These are phyloP conservation scores for Lagorchestes hirsutus DNA, from an alignment of 2,797 vertebrate genomes.

Conservation along the genomic window DNA sequence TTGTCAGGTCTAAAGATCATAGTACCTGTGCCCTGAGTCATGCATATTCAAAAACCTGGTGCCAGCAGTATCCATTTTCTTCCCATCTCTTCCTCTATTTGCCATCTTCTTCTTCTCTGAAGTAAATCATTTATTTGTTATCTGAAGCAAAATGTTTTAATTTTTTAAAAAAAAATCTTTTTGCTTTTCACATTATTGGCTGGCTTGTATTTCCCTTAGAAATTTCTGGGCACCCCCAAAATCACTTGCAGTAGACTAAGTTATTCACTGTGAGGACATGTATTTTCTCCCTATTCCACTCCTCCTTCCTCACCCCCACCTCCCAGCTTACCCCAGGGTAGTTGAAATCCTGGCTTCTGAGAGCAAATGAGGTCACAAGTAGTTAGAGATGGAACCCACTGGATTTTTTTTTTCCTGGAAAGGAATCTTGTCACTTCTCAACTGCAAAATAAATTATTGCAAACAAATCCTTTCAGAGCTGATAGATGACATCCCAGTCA, in stretches of 20 bases:
- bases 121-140: not conserved
- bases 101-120: not conserved
- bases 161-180: not conserved
- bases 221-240: not conserved
- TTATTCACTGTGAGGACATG: not conserved
- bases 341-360: not conserved
- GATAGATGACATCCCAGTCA: conserved; percentile 34
- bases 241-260: not conserved
- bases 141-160: not conserved
- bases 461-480: conserved; percentile 47
- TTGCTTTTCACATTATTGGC: not conserved
- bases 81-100: not conserved
- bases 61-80: not conserved
- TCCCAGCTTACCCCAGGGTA: not conserved
- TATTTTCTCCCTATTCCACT: not conserved
- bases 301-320: not conserved
- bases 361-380: not conserved
- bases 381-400: not conserved
- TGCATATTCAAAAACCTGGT: not conserved
- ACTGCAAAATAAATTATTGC: not conserved
- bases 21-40: not conserved
- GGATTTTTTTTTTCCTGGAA: not conserved
- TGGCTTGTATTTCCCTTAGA: not conserved
- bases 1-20: not conserved
- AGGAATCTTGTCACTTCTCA: conserved; percentile 10